These are phyloP conservation scores for Petrocephalus zakoni DNA, from an alignment of 2,113 vertebrate species.

Conservation along the genomic window DNA sequence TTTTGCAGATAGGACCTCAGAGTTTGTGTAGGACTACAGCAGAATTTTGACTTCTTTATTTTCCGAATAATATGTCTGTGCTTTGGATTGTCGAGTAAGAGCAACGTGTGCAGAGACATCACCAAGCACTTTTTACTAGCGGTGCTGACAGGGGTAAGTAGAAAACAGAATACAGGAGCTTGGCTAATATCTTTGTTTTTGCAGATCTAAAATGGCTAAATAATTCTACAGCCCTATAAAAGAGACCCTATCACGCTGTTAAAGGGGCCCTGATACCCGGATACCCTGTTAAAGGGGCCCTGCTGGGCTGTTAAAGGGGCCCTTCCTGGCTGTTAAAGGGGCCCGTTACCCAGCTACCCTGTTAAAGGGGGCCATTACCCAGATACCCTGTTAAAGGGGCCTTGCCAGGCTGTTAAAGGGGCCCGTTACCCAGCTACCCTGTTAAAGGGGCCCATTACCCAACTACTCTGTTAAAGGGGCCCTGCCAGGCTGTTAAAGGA, in stretches of 20 bases:
- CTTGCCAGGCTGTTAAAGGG: conserved; percentile 31
- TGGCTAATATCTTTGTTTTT: neutral
- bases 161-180: neutral
- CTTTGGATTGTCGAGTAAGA: neutral
- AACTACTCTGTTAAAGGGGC: no score
- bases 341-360: conserved; percentile 21
- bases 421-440: conserved; percentile 18
- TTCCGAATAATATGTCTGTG: neutral
- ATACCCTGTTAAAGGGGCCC: no score
- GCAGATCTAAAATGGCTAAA: neutral
- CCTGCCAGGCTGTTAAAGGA: no score
- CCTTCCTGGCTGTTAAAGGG: conserved; percentile 32
- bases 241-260: neutral
- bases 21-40: neutral
- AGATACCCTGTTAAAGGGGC: no score
- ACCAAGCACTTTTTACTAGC: neutral
- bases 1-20: neutral
- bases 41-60: neutral
- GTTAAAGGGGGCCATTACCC: no score
- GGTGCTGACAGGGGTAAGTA: neutral
- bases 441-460: neutral
- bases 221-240: neutral
- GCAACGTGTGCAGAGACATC: neutral
- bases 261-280: neutral
- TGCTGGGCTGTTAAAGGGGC: no score